Evolutionary conservation across 1,140 invertebrate genomes (phyloP), one percentile per base, ranked within the genome.

Genomic region (Magallana gigas): DNA sequence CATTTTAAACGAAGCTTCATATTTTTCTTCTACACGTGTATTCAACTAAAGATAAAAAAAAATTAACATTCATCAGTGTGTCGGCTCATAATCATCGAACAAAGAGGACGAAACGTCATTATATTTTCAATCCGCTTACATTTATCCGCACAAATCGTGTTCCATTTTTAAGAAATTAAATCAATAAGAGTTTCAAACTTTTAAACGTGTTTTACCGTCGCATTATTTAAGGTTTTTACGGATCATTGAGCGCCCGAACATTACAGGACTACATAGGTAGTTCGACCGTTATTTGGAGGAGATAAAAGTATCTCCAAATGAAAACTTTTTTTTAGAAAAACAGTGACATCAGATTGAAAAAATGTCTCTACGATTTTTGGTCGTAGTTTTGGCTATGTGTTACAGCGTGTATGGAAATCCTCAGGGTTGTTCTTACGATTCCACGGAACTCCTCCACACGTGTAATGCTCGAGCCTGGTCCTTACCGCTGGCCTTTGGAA

Each of bases 371-470:
- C 18, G 1, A 57, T 59, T 81, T 12, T 3, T 16, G n/a, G 3
- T 23, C 16, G 9, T 64, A 3, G 12, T 87, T 36, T 14, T 87
- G 14, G 14, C 81, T 23, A 56, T 83, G 48, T 83, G 81, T 83
- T 36, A 56, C 8, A 59, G 9, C 5, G 83, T 59, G n/a, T 23
- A 48, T 6, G 57, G 62, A n/a, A 83, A 85, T 85, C 87, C 87
- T 0, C 48, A 58, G 56, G 87, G 87, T 18, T 86, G 87, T 84
- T 86, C 64, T 4, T 88, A 90, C 36, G 86, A 90, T 76, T 80
- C 88, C 2, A 56, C 85, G 48, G 4, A 18, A 16, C 85, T 86
- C 23, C 59, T 88, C 12, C 85, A 86, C 48, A 76, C 60, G n/a
- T 89, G 83, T 29, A 89, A 84, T 29, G 86, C 85, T 16, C 60